These are phyloP conservation scores for Ctenicera cuprea DNA, from an alignment of 2,888 invertebrate species.

Conservation along the genomic window DNA sequence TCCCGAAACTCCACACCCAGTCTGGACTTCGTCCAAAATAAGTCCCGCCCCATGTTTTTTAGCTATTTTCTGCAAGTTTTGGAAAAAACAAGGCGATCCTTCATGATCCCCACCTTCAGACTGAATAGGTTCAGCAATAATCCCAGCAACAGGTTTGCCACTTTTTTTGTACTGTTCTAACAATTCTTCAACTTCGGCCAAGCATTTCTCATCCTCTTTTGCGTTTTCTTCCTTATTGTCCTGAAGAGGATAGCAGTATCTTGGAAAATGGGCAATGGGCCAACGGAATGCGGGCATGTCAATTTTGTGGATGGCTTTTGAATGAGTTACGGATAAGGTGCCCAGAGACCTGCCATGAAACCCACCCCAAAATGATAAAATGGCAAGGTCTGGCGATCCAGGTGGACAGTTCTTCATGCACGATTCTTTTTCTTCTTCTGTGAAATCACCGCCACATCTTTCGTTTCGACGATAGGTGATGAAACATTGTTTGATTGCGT, in stretches of 20 bases:
- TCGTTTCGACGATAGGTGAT: slow-evolving; percentile 87
- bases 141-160: slow-evolving; percentile 89
- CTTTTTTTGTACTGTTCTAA: slow-evolving; percentile 82
- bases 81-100: slow-evolving; percentile 93
- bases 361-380: slow-evolving; percentile 90
- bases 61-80: slow-evolving; percentile 85
- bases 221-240: slow-evolving; percentile 86
- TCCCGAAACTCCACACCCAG: slow-evolving; percentile 97
- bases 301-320: slow-evolving; percentile 96
- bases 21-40: slow-evolving; percentile 98
- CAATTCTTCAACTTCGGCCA: slow-evolving; percentile 81
- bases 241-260: slow-evolving; percentile 94
- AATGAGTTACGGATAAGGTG: slow-evolving; percentile 89
- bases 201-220: slow-evolving; percentile 85
- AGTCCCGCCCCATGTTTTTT: slow-evolving; percentile 86
- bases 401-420: slow-evolving; percentile 91
- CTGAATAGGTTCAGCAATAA: slow-evolving; percentile 97
- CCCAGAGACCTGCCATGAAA: slow-evolving; percentile 98
- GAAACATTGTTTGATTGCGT: slow-evolving; percentile 95
- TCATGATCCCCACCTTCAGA: slow-evolving; percentile 98
- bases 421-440: slow-evolving; percentile 84
- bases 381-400: slow-evolving; percentile 88
- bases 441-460: slow-evolving; percentile 83
- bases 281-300: slow-evolving; percentile 96
- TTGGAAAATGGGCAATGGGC: slow-evolving; percentile 95